Evolutionary conservation across 1,140 invertebrate genomes (phyloP).

Genomic region (Cydia amplana): DNA sequence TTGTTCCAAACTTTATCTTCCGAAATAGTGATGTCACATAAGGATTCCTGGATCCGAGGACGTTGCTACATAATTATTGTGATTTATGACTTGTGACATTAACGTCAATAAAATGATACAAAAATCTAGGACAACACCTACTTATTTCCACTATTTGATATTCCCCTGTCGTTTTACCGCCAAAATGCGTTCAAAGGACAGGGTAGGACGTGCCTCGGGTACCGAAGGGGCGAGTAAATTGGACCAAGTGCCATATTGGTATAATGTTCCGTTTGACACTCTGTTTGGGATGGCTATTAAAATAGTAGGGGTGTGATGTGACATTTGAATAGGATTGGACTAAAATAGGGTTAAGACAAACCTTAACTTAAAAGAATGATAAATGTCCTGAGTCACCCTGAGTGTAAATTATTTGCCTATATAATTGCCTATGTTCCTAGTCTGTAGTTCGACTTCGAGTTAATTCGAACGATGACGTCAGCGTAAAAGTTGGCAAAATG

Average conservation of each 20-base stretch:
- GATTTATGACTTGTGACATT: conserved; percentile 4
- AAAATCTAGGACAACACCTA: conserved; percentile 22
- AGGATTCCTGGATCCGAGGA: too few relatives aligned
- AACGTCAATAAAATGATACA: conserved; percentile 26
- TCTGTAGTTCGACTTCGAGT: too few relatives aligned
- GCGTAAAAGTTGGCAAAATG: too few relatives aligned
- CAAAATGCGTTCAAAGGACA: conserved; percentile 32
- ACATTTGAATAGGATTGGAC: neutral
- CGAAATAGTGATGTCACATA: too few relatives aligned
- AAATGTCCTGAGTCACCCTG: too few relatives aligned
- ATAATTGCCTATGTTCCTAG: too few relatives aligned
- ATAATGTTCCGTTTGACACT: conserved; percentile 29
- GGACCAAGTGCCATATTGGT: conserved; percentile 30
- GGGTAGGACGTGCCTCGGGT: conserved; percentile 8
- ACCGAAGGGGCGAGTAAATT: conserved; percentile 28
- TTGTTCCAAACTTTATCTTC: too few relatives aligned
- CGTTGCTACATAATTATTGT: neutral
- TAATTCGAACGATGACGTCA: too few relatives aligned
- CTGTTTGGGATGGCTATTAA: conserved; percentile 24
- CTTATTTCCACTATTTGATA: conserved; percentile 29
- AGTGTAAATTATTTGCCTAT: too few relatives aligned
- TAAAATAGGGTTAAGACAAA: neutral
- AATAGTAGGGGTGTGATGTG: conserved; percentile 8
- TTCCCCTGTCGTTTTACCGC: conserved; percentile 26
- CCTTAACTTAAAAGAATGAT: neutral